A percentile compares a stretch with the other conserved stretches of the same genome.
Evolutionary conservation across 2,888 invertebrate species (phyloP).

Genomic region (Xestia c-nigrum): DNA sequence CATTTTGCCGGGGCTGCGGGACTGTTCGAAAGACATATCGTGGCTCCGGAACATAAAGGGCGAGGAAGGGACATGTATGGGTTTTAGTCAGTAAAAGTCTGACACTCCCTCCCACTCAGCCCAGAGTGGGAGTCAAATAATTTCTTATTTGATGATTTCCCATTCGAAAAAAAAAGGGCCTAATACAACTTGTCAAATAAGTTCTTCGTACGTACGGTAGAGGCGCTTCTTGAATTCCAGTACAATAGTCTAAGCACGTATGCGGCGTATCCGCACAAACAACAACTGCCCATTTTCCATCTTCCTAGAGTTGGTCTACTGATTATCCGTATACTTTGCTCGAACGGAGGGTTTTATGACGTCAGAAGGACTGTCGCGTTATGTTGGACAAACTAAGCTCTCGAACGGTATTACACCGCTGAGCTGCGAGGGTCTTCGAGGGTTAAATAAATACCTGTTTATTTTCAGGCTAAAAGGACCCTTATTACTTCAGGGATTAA

Average conservation of each 20-base stretch:
- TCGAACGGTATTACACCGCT: conserved; percentile 16
- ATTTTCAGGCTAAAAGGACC: background rate
- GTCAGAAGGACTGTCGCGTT: conserved; percentile 16
- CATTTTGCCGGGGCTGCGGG: background rate
- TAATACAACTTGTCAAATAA: background rate
- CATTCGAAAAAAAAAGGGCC: too few species aligned
- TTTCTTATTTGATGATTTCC: too few species aligned
- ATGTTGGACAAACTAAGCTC: conserved; percentile 45
- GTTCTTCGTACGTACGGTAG: background rate
- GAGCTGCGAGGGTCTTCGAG: background rate
- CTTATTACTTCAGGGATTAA: background rate
- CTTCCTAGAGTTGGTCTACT: background rate
- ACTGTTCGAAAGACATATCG: too few species aligned
- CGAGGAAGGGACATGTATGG: too few species aligned
- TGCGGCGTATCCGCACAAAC: background rate
- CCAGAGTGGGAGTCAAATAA: too few species aligned
- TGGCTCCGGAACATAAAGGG: too few species aligned
- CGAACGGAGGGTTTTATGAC: conserved; percentile 50
- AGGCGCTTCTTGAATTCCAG: background rate
- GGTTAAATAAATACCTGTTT: conserved; percentile 26
- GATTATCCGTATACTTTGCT: background rate
- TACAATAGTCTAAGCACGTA: background rate
- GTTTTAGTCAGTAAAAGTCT: too few species aligned
- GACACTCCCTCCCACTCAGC: too few species aligned
- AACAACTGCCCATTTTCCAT: background rate